These are phyloP conservation scores for Drosophila paranaensis DNA, from an alignment of 2,888 invertebrate genomes.

Conservation along the genomic window DNA sequence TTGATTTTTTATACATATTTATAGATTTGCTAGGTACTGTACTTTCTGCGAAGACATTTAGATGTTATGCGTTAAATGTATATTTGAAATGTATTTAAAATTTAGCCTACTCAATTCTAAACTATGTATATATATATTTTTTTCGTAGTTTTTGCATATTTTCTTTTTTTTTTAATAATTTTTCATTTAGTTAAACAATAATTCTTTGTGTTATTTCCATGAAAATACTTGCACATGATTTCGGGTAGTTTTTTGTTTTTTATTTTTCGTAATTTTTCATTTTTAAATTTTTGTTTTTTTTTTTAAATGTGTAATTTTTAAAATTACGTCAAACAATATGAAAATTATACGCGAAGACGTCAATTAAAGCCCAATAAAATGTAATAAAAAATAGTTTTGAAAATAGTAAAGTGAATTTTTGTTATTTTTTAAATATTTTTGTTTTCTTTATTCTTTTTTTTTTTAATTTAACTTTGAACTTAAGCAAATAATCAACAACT, in stretches of 20 bases:
- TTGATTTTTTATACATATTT: conserved; percentile 44
- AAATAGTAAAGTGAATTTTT: conserved; percentile 27
- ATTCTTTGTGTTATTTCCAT: conserved; percentile 73
- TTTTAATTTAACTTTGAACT: conserved; percentile 49
- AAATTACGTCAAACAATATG: conserved; percentile 60
- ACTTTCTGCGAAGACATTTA: conserved; percentile 68
- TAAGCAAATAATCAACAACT: conserved; percentile 77
- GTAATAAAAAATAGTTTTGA: conserved; percentile 22
- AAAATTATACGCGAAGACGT: conserved; percentile 54
- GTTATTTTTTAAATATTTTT: neutral
- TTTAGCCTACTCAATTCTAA: conserved; percentile 45
- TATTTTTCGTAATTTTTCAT: conserved; percentile 4
- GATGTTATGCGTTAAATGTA: conserved; percentile 31
- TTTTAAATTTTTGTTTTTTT: conserved; percentile 13
- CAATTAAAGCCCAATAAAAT: conserved; percentile 55
- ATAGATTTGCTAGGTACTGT: conserved; percentile 59
- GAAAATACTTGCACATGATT: conserved; percentile 77
- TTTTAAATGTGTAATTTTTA: conserved; percentile 56
- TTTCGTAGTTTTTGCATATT: conserved; percentile 12
- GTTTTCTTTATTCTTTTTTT: neutral
- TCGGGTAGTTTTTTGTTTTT: conserved; percentile 22
- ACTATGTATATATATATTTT: conserved; percentile 33
- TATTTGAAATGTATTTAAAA: conserved; percentile 43
- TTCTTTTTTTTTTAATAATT: conserved; percentile 7
- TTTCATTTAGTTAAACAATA: conserved; percentile 43